Evolutionary conservation across 2,888 invertebrate species (phyloP).

Genomic region (Leptopilina syphax): DNA sequence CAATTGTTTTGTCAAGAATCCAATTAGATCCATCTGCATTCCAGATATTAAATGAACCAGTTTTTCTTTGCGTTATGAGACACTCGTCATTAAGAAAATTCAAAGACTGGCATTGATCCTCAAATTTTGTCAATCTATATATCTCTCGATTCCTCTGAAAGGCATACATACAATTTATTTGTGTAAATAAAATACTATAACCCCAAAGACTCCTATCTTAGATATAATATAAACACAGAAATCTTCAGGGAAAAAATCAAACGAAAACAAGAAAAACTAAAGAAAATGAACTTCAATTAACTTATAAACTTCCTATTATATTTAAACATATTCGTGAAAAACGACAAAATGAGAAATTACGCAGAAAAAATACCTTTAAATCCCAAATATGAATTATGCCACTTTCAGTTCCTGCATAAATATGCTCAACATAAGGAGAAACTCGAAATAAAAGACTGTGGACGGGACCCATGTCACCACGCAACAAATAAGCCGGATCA

Average conservation of each 20-base stretch:
- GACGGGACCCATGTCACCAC: conserved; percentile 85
- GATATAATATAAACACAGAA: background rate
- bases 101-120: conserved; percentile 82
- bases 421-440: conserved; percentile 76
- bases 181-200: background rate
- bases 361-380: conserved; percentile 81
- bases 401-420: conserved; percentile 86
- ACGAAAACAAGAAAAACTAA: background rate
- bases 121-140: conserved; percentile 78
- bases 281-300: background rate
- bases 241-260: background rate
- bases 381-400: conserved; percentile 89
- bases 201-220: background rate
- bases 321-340: background rate
- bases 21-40: conserved; percentile 80
- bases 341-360: background rate
- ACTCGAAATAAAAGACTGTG: conserved; percentile 83
- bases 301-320: no score
- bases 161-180: conserved; percentile 20
- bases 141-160: conserved; percentile 85
- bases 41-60: conserved; percentile 84
- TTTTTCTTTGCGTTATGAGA: conserved; percentile 87
- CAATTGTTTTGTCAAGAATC: conserved; percentile 78
- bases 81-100: conserved; percentile 80
- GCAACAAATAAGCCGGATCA: conserved; percentile 86